Base-by-base conservation (phyloP, 35 echinoderm and acorn worm species). In the Strongylocentrotus purpuratus region DNA sequence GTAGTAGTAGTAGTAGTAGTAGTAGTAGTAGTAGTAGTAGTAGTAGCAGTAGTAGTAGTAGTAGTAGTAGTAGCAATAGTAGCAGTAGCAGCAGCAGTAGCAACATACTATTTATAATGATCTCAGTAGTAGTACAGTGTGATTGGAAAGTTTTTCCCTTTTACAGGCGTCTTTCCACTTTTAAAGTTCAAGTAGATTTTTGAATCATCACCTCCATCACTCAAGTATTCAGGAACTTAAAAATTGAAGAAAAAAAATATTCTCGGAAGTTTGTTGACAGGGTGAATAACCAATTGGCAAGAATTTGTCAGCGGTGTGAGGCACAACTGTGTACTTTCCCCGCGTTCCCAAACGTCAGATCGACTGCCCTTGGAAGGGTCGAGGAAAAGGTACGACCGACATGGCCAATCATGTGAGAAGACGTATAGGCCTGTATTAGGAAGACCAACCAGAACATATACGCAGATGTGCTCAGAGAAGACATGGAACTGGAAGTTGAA, bases 261-360 rank as follows among this genome's bases (percentile, higher is more conserved):
- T 78, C 65, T 22, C 20, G 65, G 65, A 78, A 78, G 20, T 78
- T 78, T n/a, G 65, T 78, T 78, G 65, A 78, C 28, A 78, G 20
- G 65, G 65, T 78, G 65, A 78, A 78, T 78, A 28, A 78, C 65
- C 65, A 78, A 28, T 78, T 78, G 65, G 65, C 65, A 78, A 78
- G 65, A 78, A 78, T 78, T 78, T 78, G 65, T 78, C 65, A 78
- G 65, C 65, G 28, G 65, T 28, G 65, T 78, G 65, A 78, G 65
- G 65, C 65, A 78, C 65, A 78, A 78, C 22, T 78, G 65, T 78
- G 65, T 78, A 78, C 65, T 78, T 78, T 78, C 18, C 5, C 2
- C 25, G 65, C 65, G 22, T n/a, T 31, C 65, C 28, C 65, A n/a
- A 55, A 13, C 4, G 0, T 28, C 22, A 78, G 65, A 22, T 7